Base-by-base conservation (phyloP, 37 sponge, comb jelly and placozoan species). In the Beroe forskalii region DNA sequence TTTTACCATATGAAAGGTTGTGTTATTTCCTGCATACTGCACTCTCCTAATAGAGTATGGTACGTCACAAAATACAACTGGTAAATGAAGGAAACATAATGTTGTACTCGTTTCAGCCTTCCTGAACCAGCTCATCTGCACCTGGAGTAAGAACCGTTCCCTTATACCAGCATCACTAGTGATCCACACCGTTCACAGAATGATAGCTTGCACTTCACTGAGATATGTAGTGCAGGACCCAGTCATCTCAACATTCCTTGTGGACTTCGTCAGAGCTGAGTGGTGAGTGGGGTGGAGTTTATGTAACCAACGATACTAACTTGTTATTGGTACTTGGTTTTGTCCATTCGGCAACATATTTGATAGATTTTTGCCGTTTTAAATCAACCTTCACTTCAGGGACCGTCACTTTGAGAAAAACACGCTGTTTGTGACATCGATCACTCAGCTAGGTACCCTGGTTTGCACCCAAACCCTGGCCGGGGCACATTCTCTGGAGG, bases 231-330 rank as follows among this genome's bases (percentile, higher is more conserved):
- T 43, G 14, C 86, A 32, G 14, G 40, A 43, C 8, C 44, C 55
- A 41, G 55, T 23, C 1, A 38, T 80, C 0, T 43, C 35, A 0
- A 12, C 1, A 0, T 80, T 38, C 55, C 27, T 80, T 14, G 9
- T 23, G 8, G 30, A 80, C 27, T 80, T 80, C 55, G 3, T 80
- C 23, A 23, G 4, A 43, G 1, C 1, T 17, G 86, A 80, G 35
- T 80, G 86, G 86, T 80, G n/a, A 43, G 55, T 28, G 60, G 60
- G 60, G n/a, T n/a, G n/a, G n/a, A n/a, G n/a, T n/a, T n/a, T n/a
- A n/a, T n/a, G n/a, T n/a, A n/a, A n/a, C n/a, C n/a, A n/a, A n/a
- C n/a, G n/a, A n/a, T n/a, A n/a, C n/a, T n/a, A n/a, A n/a, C n/a
- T n/a, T n/a, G n/a, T n/a, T n/a, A n/a, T n/a, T n/a, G n/a, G n/a